Evolutionary conservation across 2,888 invertebrate species (phyloP), one percentile per base, ranked within the genome.

Genomic region (Scaptomyza cyrtandrae): DNA sequence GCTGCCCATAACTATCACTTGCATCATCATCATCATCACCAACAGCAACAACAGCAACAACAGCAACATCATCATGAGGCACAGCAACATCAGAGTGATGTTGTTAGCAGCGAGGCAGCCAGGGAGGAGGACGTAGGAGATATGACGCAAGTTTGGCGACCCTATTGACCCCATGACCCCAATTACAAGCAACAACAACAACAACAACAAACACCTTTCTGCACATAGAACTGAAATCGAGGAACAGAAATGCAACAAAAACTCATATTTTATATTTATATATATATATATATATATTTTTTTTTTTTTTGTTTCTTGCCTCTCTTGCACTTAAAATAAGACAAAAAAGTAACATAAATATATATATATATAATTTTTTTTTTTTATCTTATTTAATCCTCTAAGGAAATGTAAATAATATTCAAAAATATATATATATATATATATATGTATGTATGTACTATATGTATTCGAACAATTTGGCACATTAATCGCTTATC

Each of bases 141-240:
- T 80, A 92, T 93, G 56, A 90, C 92, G 13, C 92, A 91, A 65
- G 96, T 96, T n/a, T 96, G 96, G 96, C 93, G 96, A 91, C 96
- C 96, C 60, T 96, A 96, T 93, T 95, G 94, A 95, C 89, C 76
- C 60, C 71, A 74, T 60, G 41, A 41, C 63, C 62, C n/a, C 53
- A 19, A 19, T 19, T 53, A 50, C 68, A 56, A 65, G 59, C 58
- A 27, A 54, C 29, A 29, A 7, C 29, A 29, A 29, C 29, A 29
- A 6, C 29, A 29, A 29, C 29, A 29, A 29, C 56, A 35, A 67
- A 74, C 72, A 81, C 80, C 67, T 88, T 86, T 68, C 80, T 89
- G 67, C 89, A 89, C 75, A 90, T 90, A 73, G 91, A 89, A 89
- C 84, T 90, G 88, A 33, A 3, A 24, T 24, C 24, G 24, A 24